These are phyloP conservation scores for Acanthurus tractus DNA, from an alignment of 2,797 vertebrate genomes.

Conservation along the genomic window DNA sequence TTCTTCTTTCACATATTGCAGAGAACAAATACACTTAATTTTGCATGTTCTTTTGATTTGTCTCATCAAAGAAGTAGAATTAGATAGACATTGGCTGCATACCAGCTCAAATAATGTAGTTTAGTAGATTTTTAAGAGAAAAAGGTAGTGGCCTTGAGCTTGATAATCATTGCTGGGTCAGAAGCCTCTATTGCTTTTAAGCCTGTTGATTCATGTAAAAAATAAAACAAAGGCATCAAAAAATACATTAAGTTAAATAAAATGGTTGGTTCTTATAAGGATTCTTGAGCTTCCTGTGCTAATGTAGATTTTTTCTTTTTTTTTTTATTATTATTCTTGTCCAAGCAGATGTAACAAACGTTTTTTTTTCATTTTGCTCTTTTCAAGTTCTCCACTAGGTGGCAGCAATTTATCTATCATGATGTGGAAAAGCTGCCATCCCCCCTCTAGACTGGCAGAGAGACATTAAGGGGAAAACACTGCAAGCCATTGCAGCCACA, in stretches of 20 bases:
- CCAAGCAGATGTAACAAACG: not conserved
- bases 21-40: conserved; percentile 39
- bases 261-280: not conserved
- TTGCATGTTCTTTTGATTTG: conserved; percentile 42
- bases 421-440: not conserved
- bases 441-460: not conserved
- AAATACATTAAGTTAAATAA: conserved; percentile 1
- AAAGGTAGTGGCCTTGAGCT: conserved; percentile 37
- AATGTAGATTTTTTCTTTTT: not conserved
- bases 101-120: conserved; percentile 50
- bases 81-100: conserved; percentile 57
- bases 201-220: conserved; percentile 35
- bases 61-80: conserved; percentile 40
- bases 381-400: conserved; percentile 47
- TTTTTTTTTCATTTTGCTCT: conserved; percentile 20
- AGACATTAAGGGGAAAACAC: conserved; percentile 8
- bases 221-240: conserved; percentile 8
- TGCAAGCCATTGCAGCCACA: conserved; percentile 14
- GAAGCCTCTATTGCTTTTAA: conserved; percentile 62
- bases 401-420: conserved; percentile 52
- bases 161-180: conserved; percentile 39
- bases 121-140: conserved; percentile 38
- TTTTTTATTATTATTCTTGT: not conserved
- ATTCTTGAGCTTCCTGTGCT: not conserved
- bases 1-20: conserved; percentile 55